These are phyloP conservation scores for Drosophila birchii DNA, from an alignment of 2,888 invertebrate genomes.

Conservation along the genomic window DNA sequence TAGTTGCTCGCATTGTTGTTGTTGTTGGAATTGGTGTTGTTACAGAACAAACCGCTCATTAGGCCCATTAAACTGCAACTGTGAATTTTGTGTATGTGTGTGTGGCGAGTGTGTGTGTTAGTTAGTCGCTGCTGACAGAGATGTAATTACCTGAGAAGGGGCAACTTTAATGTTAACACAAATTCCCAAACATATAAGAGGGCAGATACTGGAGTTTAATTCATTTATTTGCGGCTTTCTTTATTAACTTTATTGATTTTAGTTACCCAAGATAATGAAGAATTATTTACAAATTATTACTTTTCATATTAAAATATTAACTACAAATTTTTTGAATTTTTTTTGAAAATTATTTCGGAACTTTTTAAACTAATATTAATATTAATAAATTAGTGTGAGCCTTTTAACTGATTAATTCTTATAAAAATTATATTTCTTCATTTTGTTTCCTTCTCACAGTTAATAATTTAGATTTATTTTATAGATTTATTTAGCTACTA, in stretches of 20 bases:
- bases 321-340: background rate
- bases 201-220: background rate
- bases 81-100: conserved; percentile 49
- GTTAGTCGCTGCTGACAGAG: conserved; percentile 44
- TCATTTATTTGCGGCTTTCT: fast-evolving
- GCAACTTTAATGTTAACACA: conserved; percentile 67
- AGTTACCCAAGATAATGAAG: background rate
- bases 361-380: background rate
- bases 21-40: conserved; percentile 43
- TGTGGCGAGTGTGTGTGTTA: conserved; percentile 34
- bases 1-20: conserved; percentile 59
- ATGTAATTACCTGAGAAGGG: conserved; percentile 67
- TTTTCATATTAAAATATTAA: background rate
- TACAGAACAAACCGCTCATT: conserved; percentile 78
- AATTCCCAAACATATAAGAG: conserved; percentile 45
- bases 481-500: too few species aligned
- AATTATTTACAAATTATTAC: background rate
- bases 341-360: background rate
- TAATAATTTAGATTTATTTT: background rate
- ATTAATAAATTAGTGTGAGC: too few species aligned
- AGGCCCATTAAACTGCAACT: conserved; percentile 68
- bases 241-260: background rate
- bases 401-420: too few species aligned
- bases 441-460: too few species aligned
- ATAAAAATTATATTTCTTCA: too few species aligned